These are phyloP conservation scores for Chymomyza caudatula DNA, from an alignment of 2,888 invertebrate genomes.

Conservation along the genomic window DNA sequence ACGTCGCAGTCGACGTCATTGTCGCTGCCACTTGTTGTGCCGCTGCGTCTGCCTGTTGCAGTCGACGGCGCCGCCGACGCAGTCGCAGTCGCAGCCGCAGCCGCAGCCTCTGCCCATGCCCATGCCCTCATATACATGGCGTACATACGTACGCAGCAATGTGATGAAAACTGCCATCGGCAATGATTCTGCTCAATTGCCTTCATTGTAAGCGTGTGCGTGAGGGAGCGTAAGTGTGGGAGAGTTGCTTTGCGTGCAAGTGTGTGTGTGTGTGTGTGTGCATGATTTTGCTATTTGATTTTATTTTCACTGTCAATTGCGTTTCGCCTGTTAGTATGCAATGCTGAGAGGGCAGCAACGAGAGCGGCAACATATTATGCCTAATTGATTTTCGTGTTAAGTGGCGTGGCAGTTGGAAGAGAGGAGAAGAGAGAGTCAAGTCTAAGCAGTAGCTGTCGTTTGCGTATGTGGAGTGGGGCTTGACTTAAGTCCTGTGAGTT, in stretches of 20 bases:
- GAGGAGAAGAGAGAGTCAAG: not conserved
- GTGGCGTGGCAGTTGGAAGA: conserved; percentile 27
- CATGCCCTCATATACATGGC: conserved; percentile 7
- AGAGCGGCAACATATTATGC: conserved; percentile 38
- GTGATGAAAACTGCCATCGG: conserved; percentile 59
- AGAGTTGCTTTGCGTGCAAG: not conserved
- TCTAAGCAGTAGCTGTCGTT: not conserved
- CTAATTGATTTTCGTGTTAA: conserved; percentile 55
- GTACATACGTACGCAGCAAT: too few relatives aligned
- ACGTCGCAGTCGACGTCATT: conserved; percentile 19
- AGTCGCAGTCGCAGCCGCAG: not conserved
- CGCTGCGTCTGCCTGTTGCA: conserved; percentile 10
- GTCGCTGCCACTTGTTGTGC: conserved; percentile 13
- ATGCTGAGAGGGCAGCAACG: not conserved
- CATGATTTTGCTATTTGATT: conserved; percentile 36
- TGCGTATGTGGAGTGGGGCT: not conserved
- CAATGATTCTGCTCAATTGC: conserved; percentile 72
- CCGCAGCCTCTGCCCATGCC: conserved; percentile 3
- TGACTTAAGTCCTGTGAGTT: not conserved
- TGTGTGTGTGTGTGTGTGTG: conserved; percentile 3
- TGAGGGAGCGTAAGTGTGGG: conserved; percentile 11
- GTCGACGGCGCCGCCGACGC: not conserved
- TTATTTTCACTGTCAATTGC: conserved; percentile 60
- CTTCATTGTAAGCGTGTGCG: conserved; percentile 49
- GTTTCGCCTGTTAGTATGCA: conserved; percentile 57